Evolutionary conservation across 2,888 invertebrate species (phyloP).

Genomic region (Cynaeus angustus): DNA sequence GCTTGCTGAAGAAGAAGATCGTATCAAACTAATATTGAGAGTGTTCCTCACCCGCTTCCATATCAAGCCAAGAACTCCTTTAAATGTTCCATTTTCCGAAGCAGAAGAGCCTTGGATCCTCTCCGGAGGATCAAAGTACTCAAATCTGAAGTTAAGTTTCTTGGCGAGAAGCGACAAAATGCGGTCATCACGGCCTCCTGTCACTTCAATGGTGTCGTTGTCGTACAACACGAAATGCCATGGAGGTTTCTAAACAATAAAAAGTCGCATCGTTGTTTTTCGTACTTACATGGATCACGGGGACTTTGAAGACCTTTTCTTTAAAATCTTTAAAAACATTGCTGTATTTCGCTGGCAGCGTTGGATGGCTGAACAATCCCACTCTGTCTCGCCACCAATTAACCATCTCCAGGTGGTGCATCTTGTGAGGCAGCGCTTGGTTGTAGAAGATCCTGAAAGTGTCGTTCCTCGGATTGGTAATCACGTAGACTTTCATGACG

Average conservation of each 20-base stretch:
- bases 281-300: constrained; percentile 80
- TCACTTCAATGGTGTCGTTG: constrained; percentile 74
- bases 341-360: constrained; percentile 75
- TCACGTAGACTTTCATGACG: constrained; percentile 76
- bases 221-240: constrained; percentile 84
- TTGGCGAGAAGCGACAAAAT: constrained; percentile 77
- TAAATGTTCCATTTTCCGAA: constrained; percentile 79
- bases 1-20: constrained; percentile 73
- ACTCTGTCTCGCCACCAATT: constrained; percentile 82
- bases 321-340: constrained; percentile 80
- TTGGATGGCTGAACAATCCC: constrained; percentile 79
- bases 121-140: constrained; percentile 83
- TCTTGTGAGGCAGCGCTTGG: constrained; percentile 77
- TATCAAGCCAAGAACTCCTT: constrained; percentile 82
- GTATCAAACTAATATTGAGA: not conserved
- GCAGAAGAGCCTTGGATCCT: constrained; percentile 80
- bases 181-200: constrained; percentile 83
- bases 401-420: constrained; percentile 77
- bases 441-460: constrained; percentile 84
- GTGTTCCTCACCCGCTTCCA: constrained; percentile 77
- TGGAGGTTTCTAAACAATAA: constrained; percentile 76
- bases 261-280: not conserved
- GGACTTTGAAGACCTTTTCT: constrained; percentile 78
- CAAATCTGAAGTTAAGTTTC: constrained; percentile 81
- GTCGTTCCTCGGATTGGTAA: constrained; percentile 77